These are phyloP conservation scores for Capromys pilorides DNA, from an alignment of 2,797 vertebrate species.

Conservation along the genomic window DNA sequence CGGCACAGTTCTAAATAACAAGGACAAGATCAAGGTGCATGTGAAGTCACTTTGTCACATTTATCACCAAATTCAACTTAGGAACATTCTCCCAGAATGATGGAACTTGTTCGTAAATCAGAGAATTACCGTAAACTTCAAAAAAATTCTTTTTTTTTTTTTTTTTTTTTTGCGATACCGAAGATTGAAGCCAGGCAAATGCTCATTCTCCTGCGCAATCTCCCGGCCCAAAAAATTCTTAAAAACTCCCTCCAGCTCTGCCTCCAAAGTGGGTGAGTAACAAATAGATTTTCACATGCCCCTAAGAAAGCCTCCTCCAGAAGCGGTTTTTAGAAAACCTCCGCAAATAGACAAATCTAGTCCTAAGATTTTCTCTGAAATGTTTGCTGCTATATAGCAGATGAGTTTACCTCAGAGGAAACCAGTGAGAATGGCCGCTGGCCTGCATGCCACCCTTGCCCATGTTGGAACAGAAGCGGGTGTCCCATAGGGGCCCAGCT, in stretches of 20 bases:
- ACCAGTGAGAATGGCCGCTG: neutral
- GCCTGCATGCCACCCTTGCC: neutral
- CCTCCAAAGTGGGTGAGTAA: neutral
- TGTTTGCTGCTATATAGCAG: neutral
- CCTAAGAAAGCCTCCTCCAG: neutral
- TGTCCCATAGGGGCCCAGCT: neutral
- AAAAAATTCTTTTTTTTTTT: no score
- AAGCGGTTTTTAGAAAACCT: neutral
- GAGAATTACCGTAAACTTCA: neutral
- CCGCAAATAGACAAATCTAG: neutral
- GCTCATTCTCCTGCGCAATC: no score
- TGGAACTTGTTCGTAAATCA: neutral
- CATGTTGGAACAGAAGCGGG: neutral
- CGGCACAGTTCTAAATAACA: neutral
- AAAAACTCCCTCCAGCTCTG: neutral
- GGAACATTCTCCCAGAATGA: neutral
- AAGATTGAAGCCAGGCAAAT: no score
- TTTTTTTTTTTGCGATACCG: no score
- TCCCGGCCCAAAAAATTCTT: no score
- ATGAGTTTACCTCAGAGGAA: neutral
- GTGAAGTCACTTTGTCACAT: neutral
- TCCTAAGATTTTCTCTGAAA: neutral
- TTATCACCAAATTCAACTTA: neutral
- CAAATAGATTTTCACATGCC: neutral
- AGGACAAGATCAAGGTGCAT: neutral